Percentiles rank a stretch among this genome's conserved stretches.
Evolutionary conservation across 2,113 vertebrate species (phyloP).

Genomic region (Clarias macrocephalus): DNA sequence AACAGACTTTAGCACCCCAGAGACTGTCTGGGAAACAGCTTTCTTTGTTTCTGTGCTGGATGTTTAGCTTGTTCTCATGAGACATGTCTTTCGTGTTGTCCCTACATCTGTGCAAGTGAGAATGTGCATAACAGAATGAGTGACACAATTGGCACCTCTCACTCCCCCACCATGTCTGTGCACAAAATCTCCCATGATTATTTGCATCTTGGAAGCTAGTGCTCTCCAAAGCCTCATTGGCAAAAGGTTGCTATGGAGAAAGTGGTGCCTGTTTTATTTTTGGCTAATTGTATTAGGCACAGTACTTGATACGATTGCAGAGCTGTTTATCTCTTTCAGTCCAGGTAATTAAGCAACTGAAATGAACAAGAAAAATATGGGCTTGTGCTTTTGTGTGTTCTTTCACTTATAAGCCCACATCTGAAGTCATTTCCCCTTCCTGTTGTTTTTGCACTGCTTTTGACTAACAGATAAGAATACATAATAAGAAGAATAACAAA

Average conservation of each 20-base stretch:
- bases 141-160: conserved; percentile 35
- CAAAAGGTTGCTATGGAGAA: conserved; percentile 43
- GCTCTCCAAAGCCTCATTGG: conserved; percentile 44
- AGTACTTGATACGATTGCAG: conserved; percentile 33
- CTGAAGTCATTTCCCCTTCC: not conserved
- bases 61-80: conserved; percentile 39
- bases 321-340: conserved; percentile 42
- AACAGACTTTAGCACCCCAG: conserved; percentile 36
- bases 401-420: not conserved
- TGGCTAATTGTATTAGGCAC: conserved; percentile 46
- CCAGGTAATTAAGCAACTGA: conserved; percentile 28
- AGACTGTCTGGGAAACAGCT: conserved; percentile 37
- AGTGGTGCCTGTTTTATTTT: conserved; percentile 45
- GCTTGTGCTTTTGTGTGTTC: conserved; percentile 7
- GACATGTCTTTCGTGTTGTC: not conserved
- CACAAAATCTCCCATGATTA: conserved; percentile 44
- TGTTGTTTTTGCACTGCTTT: conserved; percentile 1
- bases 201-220: conserved; percentile 33
- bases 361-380: conserved; percentile 12
- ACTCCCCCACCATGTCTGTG: conserved; percentile 30
- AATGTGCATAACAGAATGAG: conserved; percentile 16
- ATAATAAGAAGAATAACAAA: not conserved
- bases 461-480: not conserved
- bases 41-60: conserved; percentile 25
- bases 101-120: conserved; percentile 11